phyloP scores from a whole-genome alignment of 2,113 vertebrate genomes.

The Rhombomys opimus region DNA sequence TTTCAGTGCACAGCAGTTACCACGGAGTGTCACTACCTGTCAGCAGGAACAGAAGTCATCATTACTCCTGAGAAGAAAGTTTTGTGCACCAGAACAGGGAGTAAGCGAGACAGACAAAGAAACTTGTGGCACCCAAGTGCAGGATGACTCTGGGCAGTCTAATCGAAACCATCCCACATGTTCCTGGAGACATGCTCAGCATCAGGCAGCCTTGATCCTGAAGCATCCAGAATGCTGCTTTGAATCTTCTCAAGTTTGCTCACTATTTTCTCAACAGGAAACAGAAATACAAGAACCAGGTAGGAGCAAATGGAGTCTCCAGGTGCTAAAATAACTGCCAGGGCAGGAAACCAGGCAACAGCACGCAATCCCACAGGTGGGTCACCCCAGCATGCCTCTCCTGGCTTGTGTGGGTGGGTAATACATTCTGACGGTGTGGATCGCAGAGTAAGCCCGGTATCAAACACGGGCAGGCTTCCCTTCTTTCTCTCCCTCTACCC shows the following conservation, averaged over 20 bases:
- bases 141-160: neutral
- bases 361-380: neutral
- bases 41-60: neutral
- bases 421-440: accelerated
- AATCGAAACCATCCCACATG: neutral
- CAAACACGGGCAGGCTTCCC: neutral
- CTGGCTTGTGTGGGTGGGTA: neutral
- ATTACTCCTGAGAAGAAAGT: neutral
- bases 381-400: neutral
- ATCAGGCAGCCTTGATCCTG: neutral
- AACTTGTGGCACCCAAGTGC: neutral
- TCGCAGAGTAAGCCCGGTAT: neutral
- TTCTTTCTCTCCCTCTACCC: neutral
- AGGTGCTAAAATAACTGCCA: neutral
- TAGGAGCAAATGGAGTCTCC: neutral
- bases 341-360: neutral
- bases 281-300: neutral
- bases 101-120: neutral
- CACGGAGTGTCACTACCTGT: accelerated
- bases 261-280: slow-evolving; percentile 14
- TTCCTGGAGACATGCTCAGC: neutral
- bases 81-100: neutral
- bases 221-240: neutral
- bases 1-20: neutral
- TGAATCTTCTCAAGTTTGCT: neutral